These are phyloP conservation scores for Blastobasis lacticolella DNA, from an alignment of 2,888 invertebrate species.

Conservation along the genomic window DNA sequence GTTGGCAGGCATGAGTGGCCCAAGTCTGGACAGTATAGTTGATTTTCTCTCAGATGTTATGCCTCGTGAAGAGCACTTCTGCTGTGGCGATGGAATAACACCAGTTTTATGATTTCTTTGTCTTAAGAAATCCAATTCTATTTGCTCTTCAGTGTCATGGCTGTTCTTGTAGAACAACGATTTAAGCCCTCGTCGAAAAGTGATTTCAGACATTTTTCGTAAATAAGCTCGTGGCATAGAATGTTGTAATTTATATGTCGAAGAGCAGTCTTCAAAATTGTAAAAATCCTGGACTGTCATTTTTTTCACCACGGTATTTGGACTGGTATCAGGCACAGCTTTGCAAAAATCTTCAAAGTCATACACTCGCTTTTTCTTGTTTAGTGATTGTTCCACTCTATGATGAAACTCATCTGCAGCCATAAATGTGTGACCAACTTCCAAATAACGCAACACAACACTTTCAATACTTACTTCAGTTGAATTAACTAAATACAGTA, in stretches of 20 bases:
- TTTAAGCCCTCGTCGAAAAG: conserved; percentile 11
- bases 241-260: conserved; percentile 18
- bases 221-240: conserved; percentile 19
- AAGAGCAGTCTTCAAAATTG: conserved; percentile 19
- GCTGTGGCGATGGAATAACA: not conserved
- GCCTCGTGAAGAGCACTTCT: conserved; percentile 1
- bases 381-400: conserved; percentile 23
- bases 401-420: conserved; percentile 31
- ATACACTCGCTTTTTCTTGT: conserved; percentile 16
- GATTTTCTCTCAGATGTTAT: conserved; percentile 5
- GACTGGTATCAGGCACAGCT: conserved; percentile 14
- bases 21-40: conserved; percentile 3
- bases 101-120: not conserved
- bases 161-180: not conserved
- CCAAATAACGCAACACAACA: conserved; percentile 17
- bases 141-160: not conserved
- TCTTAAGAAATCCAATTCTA: not conserved
- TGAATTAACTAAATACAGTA: conserved; percentile 17
- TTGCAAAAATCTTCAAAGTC: conserved; percentile 15
- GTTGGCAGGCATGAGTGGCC: conserved; percentile 4
- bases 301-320: conserved; percentile 13
- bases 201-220: conserved; percentile 21
- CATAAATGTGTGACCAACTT: conserved; percentile 28
- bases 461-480: conserved; percentile 15
- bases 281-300: conserved; percentile 18